Conservation (phyloP, 2,797 vertebrate genomes). For the Schizopygopsis pylzovi region DNA sequence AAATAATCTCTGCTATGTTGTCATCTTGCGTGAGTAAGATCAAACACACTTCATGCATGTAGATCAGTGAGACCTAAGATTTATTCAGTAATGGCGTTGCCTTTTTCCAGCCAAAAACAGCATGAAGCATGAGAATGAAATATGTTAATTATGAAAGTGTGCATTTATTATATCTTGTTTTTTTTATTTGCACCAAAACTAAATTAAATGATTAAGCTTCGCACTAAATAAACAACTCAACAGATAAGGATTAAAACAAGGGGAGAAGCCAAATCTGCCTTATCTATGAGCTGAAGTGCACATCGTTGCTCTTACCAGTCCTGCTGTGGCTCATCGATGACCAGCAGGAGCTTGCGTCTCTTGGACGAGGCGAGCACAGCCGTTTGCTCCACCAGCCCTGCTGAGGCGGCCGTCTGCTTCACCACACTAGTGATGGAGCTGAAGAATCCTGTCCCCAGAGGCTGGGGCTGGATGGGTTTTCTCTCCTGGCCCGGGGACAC, state of each 20-base stretch:
- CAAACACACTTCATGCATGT: neutral
- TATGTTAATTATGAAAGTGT: too few species aligned
- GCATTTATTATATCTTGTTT: too few species aligned
- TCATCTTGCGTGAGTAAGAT: neutral
- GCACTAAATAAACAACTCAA: too few species aligned
- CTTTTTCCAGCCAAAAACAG: neutral
- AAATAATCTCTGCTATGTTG: neutral
- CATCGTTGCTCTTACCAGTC: slow-evolving; percentile 86
- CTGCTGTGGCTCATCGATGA: slow-evolving; percentile 91
- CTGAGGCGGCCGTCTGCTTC: slow-evolving; percentile 96
- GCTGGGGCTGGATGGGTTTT: slow-evolving; percentile 74
- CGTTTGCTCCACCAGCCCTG: slow-evolving; percentile 88
- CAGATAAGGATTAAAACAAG: too few species aligned
- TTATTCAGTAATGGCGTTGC: neutral
- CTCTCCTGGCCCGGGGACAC: slow-evolving; percentile 75
- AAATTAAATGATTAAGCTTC: too few species aligned
- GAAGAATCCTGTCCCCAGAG: slow-evolving; percentile 89
- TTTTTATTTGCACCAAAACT: too few species aligned
- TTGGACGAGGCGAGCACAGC: slow-evolving; percentile 79
- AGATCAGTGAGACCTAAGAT: neutral
- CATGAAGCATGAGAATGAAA: too few species aligned
- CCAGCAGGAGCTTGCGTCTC: slow-evolving; percentile 92
- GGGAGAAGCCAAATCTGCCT: neutral
- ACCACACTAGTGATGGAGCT: slow-evolving; percentile 96
- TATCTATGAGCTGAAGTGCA: neutral